Evolutionary conservation across 2,888 invertebrate species (phyloP).

Genomic region (Tineola bisselliella): DNA sequence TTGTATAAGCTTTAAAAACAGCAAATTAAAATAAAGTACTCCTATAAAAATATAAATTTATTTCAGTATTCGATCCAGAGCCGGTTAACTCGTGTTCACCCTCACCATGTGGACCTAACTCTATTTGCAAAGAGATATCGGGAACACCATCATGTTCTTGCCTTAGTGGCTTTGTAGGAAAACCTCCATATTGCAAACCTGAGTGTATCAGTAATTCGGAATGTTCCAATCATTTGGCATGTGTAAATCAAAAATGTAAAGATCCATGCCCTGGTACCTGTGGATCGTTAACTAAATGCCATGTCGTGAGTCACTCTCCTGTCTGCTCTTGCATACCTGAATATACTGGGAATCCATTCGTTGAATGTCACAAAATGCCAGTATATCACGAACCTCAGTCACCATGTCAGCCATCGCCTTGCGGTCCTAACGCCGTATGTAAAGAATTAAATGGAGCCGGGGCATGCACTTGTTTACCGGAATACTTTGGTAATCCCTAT

Average conservation of each 20-base stretch:
- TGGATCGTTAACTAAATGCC: constrained; percentile 77
- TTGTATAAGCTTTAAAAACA: neutral
- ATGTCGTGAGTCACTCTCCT: constrained; percentile 79
- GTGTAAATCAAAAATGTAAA: constrained; percentile 79
- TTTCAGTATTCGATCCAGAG: constrained; percentile 48
- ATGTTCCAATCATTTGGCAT: constrained; percentile 74
- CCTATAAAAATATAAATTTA: neutral
- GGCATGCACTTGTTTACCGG: constrained; percentile 75
- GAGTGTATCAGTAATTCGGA: constrained; percentile 84
- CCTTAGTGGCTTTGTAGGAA: constrained; percentile 71
- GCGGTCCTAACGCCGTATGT: constrained; percentile 73
- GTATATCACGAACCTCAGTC: constrained; percentile 49
- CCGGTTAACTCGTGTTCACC: constrained; percentile 76
- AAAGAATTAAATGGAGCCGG: constrained; percentile 69
- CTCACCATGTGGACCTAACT: constrained; percentile 83
- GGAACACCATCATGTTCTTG: constrained; percentile 81
- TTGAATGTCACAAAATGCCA: constrained; percentile 62
- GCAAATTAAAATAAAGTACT: too few species aligned
- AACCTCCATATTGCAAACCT: constrained; percentile 80
- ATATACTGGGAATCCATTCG: constrained; percentile 80
- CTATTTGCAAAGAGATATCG: constrained; percentile 74
- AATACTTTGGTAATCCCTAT: constrained; percentile 80
- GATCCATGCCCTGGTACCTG: constrained; percentile 80
- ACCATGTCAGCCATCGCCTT: constrained; percentile 72
- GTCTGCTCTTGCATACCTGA: constrained; percentile 74